Conservation (phyloP, 1,140 invertebrate species). For the Pygmarrhopalites habei region DNA sequence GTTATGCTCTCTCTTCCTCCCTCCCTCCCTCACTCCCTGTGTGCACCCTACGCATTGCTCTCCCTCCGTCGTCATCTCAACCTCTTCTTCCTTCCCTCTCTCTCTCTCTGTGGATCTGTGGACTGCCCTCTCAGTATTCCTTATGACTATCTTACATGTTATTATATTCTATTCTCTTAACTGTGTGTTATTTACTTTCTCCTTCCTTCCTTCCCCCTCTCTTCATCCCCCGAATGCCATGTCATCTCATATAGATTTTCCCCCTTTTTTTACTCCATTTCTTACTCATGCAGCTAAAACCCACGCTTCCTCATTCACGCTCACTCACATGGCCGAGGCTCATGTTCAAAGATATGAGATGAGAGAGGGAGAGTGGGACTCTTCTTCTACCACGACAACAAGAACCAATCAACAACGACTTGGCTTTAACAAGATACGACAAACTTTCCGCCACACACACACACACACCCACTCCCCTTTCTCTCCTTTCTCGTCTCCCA, state of each 20-base stretch:
- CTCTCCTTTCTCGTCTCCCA: neutral
- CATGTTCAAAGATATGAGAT: neutral
- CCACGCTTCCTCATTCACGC: neutral
- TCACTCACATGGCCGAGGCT: neutral
- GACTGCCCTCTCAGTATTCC: too few species aligned
- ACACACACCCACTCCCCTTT: neutral
- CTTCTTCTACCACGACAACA: neutral
- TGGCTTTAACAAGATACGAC: neutral
- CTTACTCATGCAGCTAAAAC: too few species aligned
- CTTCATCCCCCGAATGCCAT: too few species aligned
- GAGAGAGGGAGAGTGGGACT: neutral
- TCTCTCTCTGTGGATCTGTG: too few species aligned
- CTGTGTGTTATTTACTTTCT: too few species aligned
- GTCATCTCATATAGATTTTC: too few species aligned
- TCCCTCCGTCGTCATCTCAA: neutral
- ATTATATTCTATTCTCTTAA: too few species aligned
- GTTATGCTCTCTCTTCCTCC: slow-evolving; percentile 10
- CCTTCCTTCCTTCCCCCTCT: too few species aligned
- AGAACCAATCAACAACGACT: slow-evolving; percentile 1
- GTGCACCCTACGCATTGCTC: neutral
- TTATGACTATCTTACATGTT: too few species aligned
- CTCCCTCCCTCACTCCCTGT: neutral
- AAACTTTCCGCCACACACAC: neutral
- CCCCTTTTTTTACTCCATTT: too few species aligned
- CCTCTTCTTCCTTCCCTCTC: too few species aligned